phyloP scores from a whole-genome alignment of 2,888 invertebrate species.

The Danaus chrysippus region DNA sequence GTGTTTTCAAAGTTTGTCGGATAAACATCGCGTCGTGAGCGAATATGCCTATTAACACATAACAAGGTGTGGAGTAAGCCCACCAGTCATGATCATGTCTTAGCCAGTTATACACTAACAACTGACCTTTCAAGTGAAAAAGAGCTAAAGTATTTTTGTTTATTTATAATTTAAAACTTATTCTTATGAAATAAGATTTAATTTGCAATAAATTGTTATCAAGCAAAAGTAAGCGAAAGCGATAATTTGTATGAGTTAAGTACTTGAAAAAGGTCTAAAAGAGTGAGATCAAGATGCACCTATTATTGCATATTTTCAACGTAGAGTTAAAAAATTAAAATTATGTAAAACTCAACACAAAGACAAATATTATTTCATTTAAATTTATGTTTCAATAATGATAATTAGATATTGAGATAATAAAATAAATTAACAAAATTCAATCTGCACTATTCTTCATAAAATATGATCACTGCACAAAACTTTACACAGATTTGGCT shows the following conservation, averaged over 20 bases:
- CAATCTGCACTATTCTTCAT: too few species aligned
- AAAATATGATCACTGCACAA: neutral
- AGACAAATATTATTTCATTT: too few species aligned
- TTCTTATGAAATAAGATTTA: constrained; percentile 30
- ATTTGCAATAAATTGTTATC: constrained; percentile 45
- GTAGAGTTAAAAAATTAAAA: too few species aligned
- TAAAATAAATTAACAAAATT: too few species aligned
- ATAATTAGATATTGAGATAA: too few species aligned
- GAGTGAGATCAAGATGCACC: constrained; percentile 54
- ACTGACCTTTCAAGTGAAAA: constrained; percentile 64
- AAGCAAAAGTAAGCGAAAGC: constrained; percentile 62
- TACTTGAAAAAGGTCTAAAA: constrained; percentile 72
- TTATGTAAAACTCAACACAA: too few species aligned
- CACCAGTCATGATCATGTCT: constrained; percentile 78
- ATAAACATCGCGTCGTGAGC: constrained; percentile 77
- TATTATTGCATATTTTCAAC: neutral
- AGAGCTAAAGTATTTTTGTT: constrained; percentile 39
- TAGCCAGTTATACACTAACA: constrained; percentile 75
- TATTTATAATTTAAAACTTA: constrained; percentile 39
- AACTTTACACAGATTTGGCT: neutral
- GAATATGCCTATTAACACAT: constrained; percentile 78
- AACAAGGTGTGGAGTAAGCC: constrained; percentile 77
- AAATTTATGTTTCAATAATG: too few species aligned
- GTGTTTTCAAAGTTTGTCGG: constrained; percentile 68
- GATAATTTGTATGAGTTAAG: constrained; percentile 76